Percentiles rank a stretch among this genome's conserved stretches.
phyloP scores from a whole-genome alignment of 30 jellyfish, hydroid and myxozoan species.

The Nemopilema nomurai region DNA sequence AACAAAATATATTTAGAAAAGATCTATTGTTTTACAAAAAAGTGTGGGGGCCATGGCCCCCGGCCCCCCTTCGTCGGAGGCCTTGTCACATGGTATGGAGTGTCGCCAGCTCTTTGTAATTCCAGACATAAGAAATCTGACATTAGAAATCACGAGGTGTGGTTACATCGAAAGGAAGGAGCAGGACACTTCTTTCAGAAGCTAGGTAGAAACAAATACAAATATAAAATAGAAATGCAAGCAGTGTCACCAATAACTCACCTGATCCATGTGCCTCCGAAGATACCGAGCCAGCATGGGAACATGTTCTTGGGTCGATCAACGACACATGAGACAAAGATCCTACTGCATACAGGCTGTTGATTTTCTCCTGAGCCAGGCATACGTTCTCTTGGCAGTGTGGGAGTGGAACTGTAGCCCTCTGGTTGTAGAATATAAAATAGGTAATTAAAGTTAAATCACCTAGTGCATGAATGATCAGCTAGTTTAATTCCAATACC shows the following conservation, averaged over 20 bases:
- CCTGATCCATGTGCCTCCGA: slow-evolving; percentile 97
- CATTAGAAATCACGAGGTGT: too few relatives aligned
- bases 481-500: too few relatives aligned
- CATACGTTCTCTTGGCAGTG: slow-evolving; percentile 96
- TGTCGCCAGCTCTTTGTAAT: too few relatives aligned
- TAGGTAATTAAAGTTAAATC: background rate
- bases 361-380: slow-evolving; percentile 72
- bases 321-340: slow-evolving; percentile 96
- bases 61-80: too few relatives aligned
- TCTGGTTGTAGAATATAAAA: slow-evolving; percentile 27
- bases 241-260: background rate
- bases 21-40: too few relatives aligned
- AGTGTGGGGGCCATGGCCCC: too few relatives aligned
- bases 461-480: background rate
- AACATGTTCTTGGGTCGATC: slow-evolving; percentile 77
- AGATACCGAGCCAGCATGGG: slow-evolving; percentile 82
- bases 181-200: too few relatives aligned
- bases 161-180: too few relatives aligned
- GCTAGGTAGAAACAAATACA: slow-evolving; percentile 78
- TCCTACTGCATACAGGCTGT: slow-evolving; percentile 89
- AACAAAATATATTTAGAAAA: too few relatives aligned
- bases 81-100: too few relatives aligned
- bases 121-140: too few relatives aligned
- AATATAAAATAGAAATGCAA: background rate
- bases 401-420: slow-evolving; percentile 74